phyloP scores from a whole-genome alignment of 2,797 vertebrate genomes.

The Todus mexicanus region DNA sequence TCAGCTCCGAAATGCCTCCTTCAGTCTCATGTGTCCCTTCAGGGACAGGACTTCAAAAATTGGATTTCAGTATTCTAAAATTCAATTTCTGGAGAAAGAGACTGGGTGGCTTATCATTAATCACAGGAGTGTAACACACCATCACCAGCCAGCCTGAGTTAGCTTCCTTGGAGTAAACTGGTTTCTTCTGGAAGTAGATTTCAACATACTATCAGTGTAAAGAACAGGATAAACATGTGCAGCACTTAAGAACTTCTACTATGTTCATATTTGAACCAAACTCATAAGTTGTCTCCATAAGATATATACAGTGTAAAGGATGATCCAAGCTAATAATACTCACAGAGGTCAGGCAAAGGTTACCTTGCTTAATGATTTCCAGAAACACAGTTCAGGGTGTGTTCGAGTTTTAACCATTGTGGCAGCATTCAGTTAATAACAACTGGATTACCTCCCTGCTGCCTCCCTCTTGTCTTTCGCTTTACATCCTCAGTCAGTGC shows the following conservation, averaged over 20 bases:
- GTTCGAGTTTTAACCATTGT: not conserved
- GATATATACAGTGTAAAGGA: not conserved
- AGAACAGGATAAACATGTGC: not conserved
- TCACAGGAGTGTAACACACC: not conserved
- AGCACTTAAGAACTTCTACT: not conserved
- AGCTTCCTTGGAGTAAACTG: not conserved
- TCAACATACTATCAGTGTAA: not conserved
- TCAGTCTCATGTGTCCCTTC: not conserved
- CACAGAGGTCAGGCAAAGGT: slow-evolving; percentile 29
- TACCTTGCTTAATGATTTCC: slow-evolving; percentile 20
- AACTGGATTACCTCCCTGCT: not conserved
- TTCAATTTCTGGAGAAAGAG: not conserved
- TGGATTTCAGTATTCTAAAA: not conserved
- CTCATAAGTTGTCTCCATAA: not conserved
- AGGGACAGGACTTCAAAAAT: not conserved
- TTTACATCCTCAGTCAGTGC: not conserved
- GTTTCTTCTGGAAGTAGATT: not conserved
- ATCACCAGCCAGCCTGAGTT: not conserved
- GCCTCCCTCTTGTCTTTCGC: not conserved
- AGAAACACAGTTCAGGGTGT: slow-evolving; percentile 5
- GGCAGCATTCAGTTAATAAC: not conserved
- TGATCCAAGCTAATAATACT: not conserved
- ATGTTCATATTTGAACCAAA: not conserved
- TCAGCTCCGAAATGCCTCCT: not conserved
- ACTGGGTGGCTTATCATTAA: not conserved